Conservation (phyloP, 2,888 invertebrate genomes). For the Xylota segnis region DNA sequence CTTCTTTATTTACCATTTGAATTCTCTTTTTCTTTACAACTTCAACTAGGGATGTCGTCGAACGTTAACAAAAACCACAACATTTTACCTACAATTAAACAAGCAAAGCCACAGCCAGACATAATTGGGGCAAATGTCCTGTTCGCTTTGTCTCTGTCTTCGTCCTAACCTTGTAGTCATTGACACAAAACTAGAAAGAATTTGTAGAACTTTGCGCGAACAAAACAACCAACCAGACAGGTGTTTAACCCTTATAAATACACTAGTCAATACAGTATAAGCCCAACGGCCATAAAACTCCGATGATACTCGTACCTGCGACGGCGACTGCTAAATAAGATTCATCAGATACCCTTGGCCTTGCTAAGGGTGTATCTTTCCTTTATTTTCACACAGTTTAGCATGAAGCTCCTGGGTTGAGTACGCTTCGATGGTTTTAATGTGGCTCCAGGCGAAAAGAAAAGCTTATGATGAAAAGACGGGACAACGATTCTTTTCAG, state of each 20-base stretch:
- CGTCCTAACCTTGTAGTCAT: not conserved
- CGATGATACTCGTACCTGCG: not conserved
- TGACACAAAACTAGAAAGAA: not conserved
- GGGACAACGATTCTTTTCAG: not conserved
- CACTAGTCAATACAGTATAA: not conserved
- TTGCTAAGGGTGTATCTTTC: not conserved
- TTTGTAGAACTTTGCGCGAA: not conserved
- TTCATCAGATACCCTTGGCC: not conserved
- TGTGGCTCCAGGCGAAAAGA: not conserved
- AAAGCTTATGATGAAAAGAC: not conserved
- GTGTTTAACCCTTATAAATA: conserved; percentile 1
- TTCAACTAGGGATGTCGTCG: not conserved
- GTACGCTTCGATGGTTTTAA: not conserved
- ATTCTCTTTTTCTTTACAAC: not conserved
- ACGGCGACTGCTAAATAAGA: not conserved
- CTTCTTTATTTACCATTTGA: not conserved
- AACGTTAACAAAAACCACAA: not conserved
- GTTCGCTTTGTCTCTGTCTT: not conserved
- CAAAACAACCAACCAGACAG: not conserved
- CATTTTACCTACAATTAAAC: not conserved
- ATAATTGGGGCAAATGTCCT: not conserved
- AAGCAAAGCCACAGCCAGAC: not conserved
- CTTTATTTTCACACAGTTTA: not conserved
- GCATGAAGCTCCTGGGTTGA: not conserved
- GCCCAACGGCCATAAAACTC: not conserved